A percentile compares a stretch with the other conserved stretches of the same genome.
Evolutionary conservation across 2,888 invertebrate species (phyloP).

Genomic region (Timema podura): DNA sequence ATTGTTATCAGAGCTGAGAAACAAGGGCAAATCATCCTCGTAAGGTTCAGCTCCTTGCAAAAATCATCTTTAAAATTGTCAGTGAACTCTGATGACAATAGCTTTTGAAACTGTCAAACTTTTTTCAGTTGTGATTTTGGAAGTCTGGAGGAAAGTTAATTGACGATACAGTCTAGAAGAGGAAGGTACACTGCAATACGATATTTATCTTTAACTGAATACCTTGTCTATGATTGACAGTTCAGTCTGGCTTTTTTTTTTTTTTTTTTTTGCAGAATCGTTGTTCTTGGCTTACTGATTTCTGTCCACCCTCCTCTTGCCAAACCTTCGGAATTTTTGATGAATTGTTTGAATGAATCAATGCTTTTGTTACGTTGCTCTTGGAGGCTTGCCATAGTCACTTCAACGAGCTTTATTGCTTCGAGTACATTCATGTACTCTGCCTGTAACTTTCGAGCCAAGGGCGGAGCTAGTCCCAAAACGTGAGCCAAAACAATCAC

Average conservation of each 20-base stretch:
- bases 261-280: not conserved
- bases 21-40: no score
- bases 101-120: not conserved
- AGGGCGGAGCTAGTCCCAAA: conserved; percentile 1
- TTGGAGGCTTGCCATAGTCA: not conserved
- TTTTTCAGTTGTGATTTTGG: conserved; percentile 6
- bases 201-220: not conserved
- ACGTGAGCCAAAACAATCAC: not conserved
- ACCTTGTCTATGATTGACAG: not conserved
- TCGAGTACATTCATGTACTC: not conserved
- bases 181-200: conserved; percentile 7
- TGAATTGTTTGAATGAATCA: not conserved
- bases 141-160: conserved; percentile 4
- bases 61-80: no score
- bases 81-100: not conserved
- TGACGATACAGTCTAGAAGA: not conserved
- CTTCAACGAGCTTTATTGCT: conserved; percentile 5
- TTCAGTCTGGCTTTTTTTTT: no score
- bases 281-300: not conserved
- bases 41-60: no score
- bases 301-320: not conserved
- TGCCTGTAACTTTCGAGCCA: conserved; percentile 9
- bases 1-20: no score
- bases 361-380: not conserved
- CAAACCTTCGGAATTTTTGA: not conserved